Base-by-base conservation (phyloP, 2,797 vertebrate genomes). In the Lacerta agilis region DNA sequence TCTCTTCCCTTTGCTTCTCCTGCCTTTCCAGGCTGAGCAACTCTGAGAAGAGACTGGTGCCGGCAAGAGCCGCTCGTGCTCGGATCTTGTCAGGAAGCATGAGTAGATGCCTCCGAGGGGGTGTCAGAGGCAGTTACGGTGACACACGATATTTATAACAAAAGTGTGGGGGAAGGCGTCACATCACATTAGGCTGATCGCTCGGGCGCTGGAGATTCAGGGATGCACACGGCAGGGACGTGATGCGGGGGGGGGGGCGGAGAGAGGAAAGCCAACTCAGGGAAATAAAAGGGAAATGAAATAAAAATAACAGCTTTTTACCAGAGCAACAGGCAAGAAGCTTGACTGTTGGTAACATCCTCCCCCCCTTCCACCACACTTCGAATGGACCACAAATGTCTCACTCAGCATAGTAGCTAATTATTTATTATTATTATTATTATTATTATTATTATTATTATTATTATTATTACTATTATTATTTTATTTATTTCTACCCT, bases 101-200 rank as follows among this genome's bases (percentile, higher is more conserved):
- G 91, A 93, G 95, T 88, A 93, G 93, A 95, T 94, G 95, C 94
- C 95, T 94, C 58, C 86, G 43, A 95, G 96, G 94, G 91, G 93
- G 95, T 96, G 95, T 96, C 96, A 96, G 94, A 94, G 93, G 23
- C 90, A 1, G 94, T 96, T 96, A 94, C 49, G 79, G 92, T 89
- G 96, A 95, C 90, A 86, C 87, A 73, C 1, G 91, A 91, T 96
- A 96, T 96, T 96, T 96, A 96, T 96, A 96, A 94, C 94, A 94
- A 92, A 72, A 94, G 95, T 95, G 94, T 95, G 94, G 95, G 93
- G 93, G 93, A 96, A 95, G 93, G 92, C 91, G 95, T 95, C 95
- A 95, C 92, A 92, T 95, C 94, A 69, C 90, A 94, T 96, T 90
- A 95, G 45, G 4, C 84, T 89, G 92, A 94, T 67, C 1, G 94